Base-by-base conservation (phyloP, 2,797 vertebrate genomes). In the Rhinoraja longicauda region DNA sequence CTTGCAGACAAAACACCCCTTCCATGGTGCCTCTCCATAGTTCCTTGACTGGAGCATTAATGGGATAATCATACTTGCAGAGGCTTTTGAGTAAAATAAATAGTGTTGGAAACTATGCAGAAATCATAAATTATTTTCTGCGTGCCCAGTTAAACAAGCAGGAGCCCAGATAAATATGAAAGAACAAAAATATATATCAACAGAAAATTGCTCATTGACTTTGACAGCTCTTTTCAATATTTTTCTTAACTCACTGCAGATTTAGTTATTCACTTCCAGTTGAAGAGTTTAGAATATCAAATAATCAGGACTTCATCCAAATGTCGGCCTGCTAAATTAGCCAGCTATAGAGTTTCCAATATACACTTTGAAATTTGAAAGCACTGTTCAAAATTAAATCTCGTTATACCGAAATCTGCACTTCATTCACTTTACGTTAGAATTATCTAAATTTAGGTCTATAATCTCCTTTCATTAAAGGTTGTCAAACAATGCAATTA, bases 261-360 rank as follows among this genome's bases (percentile, higher is more conserved):
- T 91, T 90, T 90, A 72, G 19, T 90, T 53, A 70, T 53, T 75
- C 70, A 73, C 70, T 73, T 92, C 90, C 39, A 92, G 24, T 26
- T 73, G 67, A 75, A 92, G 5, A 73, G 5, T 73, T 92, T 92
- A 75, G 39, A 92, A 92, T 92, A 45, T 53, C 90, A 92, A 92
- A 75, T 75, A 39, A 92, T 21, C 90, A 92, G 39, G 70, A 12
- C 70, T 90, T 92, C 64, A 26, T 73, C 67, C 26, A 92, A 73
- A 53, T 75, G 70, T 92, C 70, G 75, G 39, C 17, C 67, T 75
- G 57, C 73, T 92, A 24, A 21, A 70, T 36, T 26, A 26, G 62
- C 32, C 24, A 32, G 21, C 2, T 75, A 92, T 26, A 73, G 67
- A 92, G 90, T 73, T 53, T 57, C 90, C 45, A 92, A 70, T 72